phyloP scores from a whole-genome alignment of 1,140 invertebrate genomes.

The Drosophila pseudoananassae region DNA sequence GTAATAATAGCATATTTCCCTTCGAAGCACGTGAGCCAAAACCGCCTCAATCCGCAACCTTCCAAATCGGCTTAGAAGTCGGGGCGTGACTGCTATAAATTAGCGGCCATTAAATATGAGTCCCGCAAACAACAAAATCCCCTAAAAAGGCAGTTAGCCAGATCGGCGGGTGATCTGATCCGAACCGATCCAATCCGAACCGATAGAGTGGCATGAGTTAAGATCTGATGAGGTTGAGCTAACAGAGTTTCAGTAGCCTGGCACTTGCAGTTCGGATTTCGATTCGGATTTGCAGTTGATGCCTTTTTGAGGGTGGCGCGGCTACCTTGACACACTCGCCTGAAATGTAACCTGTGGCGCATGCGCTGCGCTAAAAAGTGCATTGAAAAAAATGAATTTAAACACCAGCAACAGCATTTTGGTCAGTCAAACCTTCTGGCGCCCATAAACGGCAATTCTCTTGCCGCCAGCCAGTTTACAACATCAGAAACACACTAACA shows the following conservation, averaged over 20 bases:
- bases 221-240: neutral
- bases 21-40: constrained; percentile 28
- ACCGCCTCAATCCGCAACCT: constrained; percentile 28
- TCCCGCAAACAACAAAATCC: constrained; percentile 54
- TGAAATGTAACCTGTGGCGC: constrained; percentile 76
- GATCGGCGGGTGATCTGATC: constrained; percentile 13
- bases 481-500: constrained; percentile 24
- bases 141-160: constrained; percentile 65
- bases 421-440: constrained; percentile 64
- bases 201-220: constrained; percentile 1
- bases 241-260: constrained; percentile 23
- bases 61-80: constrained; percentile 16
- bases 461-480: constrained; percentile 59
- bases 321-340: constrained; percentile 76
- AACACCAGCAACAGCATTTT: constrained; percentile 22
- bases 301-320: constrained; percentile 34
- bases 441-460: constrained; percentile 75
- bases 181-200: constrained; percentile 2
- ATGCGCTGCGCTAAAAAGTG: constrained; percentile 57
- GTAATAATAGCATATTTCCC: neutral
- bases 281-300: constrained; percentile 35
- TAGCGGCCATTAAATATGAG: constrained; percentile 77
- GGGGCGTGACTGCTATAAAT: constrained; percentile 60
- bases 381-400: constrained; percentile 13
- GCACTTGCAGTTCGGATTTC: constrained; percentile 49